phyloP scores from a whole-genome alignment of 1,140 invertebrate genomes.

The Drosophila seguyi region DNA sequence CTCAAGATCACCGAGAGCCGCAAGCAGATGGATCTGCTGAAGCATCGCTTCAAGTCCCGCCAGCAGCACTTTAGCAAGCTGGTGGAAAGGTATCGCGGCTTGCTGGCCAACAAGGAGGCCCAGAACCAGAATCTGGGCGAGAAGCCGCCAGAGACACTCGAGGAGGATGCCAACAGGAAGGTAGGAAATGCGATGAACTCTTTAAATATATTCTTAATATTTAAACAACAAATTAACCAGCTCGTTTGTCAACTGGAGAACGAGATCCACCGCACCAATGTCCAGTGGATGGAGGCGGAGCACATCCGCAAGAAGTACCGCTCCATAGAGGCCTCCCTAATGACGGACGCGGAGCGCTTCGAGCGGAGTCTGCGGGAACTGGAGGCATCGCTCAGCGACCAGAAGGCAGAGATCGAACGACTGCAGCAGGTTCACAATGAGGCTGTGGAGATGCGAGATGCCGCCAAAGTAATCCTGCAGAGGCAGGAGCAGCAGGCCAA shows the following conservation, averaged over 20 bases:
- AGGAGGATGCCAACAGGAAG: constrained; percentile 84
- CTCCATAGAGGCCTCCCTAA: constrained; percentile 89
- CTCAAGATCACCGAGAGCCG: constrained; percentile 91
- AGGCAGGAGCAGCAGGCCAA: constrained; percentile 89
- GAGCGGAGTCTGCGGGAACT: constrained; percentile 90
- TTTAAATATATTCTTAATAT: too few relatives aligned
- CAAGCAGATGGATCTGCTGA: constrained; percentile 91
- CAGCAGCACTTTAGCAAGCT: constrained; percentile 86
- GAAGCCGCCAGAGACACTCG: constrained; percentile 86
- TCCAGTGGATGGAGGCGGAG: constrained; percentile 92
- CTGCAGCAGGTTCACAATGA: constrained; percentile 88
- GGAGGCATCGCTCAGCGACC: constrained; percentile 88
- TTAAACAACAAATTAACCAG: too few relatives aligned
- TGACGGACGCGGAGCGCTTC: constrained; percentile 90
- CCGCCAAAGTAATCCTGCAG: constrained; percentile 88
- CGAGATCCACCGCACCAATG: constrained; percentile 90
- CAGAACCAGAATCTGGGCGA: constrained; percentile 84
- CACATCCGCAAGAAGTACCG: constrained; percentile 91
- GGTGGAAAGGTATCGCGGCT: constrained; percentile 87
- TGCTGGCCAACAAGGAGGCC: constrained; percentile 85
- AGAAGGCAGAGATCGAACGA: constrained; percentile 90
- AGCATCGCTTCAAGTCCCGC: constrained; percentile 88
- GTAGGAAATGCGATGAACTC: constrained; percentile 5
- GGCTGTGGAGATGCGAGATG: constrained; percentile 89
- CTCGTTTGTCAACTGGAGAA: constrained; percentile 90